Evolutionary conservation across 2,888 invertebrate species (phyloP), one percentile per base, ranked within the genome.

Genomic region (Caradrina kadenii): DNA sequence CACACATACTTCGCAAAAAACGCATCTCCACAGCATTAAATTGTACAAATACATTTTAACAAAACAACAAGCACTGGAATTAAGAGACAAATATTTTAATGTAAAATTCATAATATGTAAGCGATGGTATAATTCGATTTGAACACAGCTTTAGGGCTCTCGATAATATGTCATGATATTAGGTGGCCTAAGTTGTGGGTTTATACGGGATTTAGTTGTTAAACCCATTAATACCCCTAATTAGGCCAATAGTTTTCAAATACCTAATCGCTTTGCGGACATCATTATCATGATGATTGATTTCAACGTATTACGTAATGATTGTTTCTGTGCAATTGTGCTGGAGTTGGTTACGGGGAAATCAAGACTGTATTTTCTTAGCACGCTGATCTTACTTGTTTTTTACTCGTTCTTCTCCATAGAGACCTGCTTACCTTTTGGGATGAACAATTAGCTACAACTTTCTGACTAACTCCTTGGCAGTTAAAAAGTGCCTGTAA

Each of bases 121-220:
- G 45, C 73, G 21, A 61, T 63, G 52, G 39, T 53, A 67, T 58
- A 68, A 73, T 67, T 70, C 59, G 63, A 75, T 75, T 79, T 74
- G 61, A 64, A 64, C 60, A 68, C 61, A 62, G 75, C 75, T 63
- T 50, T 48, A 45, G 63, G 77, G 75, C 63, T 49, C 52, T 62
- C 56, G 79, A 70, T 78, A 74, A 56, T 73, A 69, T 61, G 67
- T 70, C 67, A 80, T 69, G 48, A 66, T 73, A 22, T 64, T 69
- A 53, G 66, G 26, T 79, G 79, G 50, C 53, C 22, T 65, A 80
- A 80, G 67, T 80, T 61, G 48, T 65, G 53, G 64, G 80, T 61
- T 78, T 58, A 63, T 73, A 49, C 35, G 13, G 63, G 67, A 72
- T 63, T 72, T 53, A 2, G 21, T 53, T 22, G 52, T 53, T 77